Evolutionary conservation across 2,888 invertebrate species (phyloP).

Genomic region (Parascotia fuliginaria): DNA sequence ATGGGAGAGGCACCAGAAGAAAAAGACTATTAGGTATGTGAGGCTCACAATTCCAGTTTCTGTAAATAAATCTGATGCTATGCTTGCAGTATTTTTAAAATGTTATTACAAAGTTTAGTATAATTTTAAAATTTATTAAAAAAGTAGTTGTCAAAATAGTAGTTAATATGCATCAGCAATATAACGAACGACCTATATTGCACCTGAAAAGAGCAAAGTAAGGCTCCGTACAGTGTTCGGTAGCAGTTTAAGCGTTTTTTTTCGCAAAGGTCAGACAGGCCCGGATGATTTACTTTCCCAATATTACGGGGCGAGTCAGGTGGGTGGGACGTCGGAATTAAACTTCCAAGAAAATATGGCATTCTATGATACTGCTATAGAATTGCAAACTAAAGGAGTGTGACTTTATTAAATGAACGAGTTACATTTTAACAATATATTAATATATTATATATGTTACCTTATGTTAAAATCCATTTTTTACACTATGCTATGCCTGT

Average conservation of each 20-base stretch:
- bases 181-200: constrained; percentile 23
- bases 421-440: too few relatives aligned
- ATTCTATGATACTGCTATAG: constrained; percentile 36
- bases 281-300: constrained; percentile 71
- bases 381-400: constrained; percentile 14
- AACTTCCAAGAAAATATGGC: constrained; percentile 69
- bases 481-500: too few relatives aligned
- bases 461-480: too few relatives aligned
- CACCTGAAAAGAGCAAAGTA: constrained; percentile 18
- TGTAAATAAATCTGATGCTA: too few relatives aligned
- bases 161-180: not conserved
- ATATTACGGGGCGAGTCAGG: constrained; percentile 68
- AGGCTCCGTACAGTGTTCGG: constrained; percentile 18
- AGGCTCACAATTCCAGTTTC: too few relatives aligned
- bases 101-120: too few relatives aligned
- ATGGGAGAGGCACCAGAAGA: too few relatives aligned
- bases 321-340: constrained; percentile 69
- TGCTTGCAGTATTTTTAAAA: too few relatives aligned
- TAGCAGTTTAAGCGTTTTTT: constrained; percentile 46
- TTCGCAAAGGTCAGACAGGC: constrained; percentile 55
- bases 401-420: constrained; percentile 13
- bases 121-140: too few relatives aligned
- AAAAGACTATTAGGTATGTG: too few relatives aligned
- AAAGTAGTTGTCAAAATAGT: too few relatives aligned
- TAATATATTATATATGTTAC: too few relatives aligned